Evolutionary conservation across 1,140 invertebrate genomes (phyloP).

Genomic region (Listronotus bonariensis): DNA sequence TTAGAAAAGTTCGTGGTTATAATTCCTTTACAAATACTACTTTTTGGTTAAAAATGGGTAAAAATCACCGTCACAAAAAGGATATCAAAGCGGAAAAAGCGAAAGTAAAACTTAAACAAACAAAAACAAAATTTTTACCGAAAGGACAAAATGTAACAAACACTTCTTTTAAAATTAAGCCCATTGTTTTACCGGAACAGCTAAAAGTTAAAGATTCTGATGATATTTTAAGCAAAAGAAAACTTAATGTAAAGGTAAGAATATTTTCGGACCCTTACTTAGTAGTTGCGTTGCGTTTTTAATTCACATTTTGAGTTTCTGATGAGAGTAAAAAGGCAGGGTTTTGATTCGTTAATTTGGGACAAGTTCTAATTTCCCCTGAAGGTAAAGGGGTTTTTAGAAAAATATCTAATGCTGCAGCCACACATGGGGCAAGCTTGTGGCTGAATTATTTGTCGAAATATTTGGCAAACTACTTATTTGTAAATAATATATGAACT

Average conservation of each 20-base stretch:
- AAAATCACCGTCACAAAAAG: constrained; percentile 65
- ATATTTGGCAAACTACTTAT: too few species aligned
- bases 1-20: not conserved
- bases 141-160: constrained; percentile 85
- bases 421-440: too few species aligned
- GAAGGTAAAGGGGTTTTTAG: too few species aligned
- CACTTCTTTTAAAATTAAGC: constrained; percentile 84
- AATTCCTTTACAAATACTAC: not conserved
- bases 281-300: too few species aligned
- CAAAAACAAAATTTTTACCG: constrained; percentile 66
- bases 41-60: constrained; percentile 56
- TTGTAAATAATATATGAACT: too few species aligned
- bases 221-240: constrained; percentile 71
- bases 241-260: constrained; percentile 72
- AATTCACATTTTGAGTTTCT: too few species aligned
- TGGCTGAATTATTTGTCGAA: too few species aligned
- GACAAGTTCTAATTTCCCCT: too few species aligned
- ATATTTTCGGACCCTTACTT: too few species aligned
- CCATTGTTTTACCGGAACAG: constrained; percentile 80
- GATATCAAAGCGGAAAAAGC: constrained; percentile 75
- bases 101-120: constrained; percentile 77
- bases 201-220: constrained; percentile 65
- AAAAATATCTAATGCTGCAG: too few species aligned
- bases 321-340: too few species aligned
- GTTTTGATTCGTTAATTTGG: too few species aligned